Conservation (phyloP, 2,113 vertebrate genomes). For the Psophia crepitans region DNA sequence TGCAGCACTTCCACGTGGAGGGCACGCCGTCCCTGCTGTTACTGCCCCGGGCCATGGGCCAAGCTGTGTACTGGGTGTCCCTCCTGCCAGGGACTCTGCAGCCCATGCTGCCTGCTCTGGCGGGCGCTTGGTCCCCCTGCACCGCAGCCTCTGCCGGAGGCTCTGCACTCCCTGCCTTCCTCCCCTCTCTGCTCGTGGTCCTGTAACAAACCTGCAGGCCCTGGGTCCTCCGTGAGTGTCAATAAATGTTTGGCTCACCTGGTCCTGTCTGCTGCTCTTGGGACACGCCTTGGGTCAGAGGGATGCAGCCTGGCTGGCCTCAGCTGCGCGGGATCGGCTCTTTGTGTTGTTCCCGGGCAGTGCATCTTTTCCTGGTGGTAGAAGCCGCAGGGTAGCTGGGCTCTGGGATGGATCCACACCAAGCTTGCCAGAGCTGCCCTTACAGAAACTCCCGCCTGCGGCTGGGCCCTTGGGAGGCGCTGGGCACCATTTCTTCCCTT, state of each 20-base stretch:
- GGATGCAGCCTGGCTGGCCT: neutral
- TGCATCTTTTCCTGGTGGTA: neutral
- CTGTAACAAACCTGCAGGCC: neutral
- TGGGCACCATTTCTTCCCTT: neutral
- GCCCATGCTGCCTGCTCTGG: neutral
- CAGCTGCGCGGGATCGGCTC: neutral
- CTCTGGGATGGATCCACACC: neutral
- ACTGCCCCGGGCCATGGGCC: neutral
- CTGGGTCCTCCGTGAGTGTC: neutral
- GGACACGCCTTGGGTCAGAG: accelerated
- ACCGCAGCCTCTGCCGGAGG: neutral
- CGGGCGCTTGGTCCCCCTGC: neutral
- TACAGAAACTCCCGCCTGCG: neutral
- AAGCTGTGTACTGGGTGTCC: too few relatives aligned
- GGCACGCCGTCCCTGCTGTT: neutral
- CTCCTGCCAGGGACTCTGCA: neutral
- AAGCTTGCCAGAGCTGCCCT: neutral
- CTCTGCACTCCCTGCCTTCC: neutral
- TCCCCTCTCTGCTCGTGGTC: accelerated
- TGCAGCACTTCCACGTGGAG: accelerated
- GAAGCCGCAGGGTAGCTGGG: neutral
- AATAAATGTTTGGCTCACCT: slow-evolving; percentile 26
- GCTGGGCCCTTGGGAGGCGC: neutral
- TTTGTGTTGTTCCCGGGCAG: neutral
- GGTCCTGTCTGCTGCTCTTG: neutral